phyloP scores from a whole-genome alignment of 2,797 vertebrate species.

The Poecilia picta region DNA sequence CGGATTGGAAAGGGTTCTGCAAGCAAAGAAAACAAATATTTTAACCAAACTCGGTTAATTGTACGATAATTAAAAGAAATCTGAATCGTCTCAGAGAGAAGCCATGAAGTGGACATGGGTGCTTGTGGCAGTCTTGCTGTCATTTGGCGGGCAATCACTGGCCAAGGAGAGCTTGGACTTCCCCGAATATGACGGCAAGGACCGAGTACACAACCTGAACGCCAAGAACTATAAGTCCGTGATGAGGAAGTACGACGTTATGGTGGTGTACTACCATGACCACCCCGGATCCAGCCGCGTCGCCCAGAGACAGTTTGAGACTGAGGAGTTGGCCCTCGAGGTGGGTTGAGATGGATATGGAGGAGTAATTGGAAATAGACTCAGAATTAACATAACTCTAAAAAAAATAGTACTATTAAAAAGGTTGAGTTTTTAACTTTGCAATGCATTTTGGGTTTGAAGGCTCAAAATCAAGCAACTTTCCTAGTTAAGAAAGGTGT shows the following conservation, averaged over 20 bases:
- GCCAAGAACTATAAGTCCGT: constrained; percentile 88
- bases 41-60: constrained; percentile 11
- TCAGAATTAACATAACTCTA: not conserved
- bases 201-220: constrained; percentile 87
- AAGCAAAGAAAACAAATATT: constrained; percentile 39
- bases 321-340: constrained; percentile 91
- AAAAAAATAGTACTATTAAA: not conserved
- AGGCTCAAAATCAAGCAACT: not conserved
- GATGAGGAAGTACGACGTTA: constrained; percentile 89
- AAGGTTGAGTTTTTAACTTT: constrained; percentile 8
- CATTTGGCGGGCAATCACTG: constrained; percentile 65
- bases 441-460: not conserved
- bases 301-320: constrained; percentile 87
- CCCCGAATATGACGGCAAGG: constrained; percentile 88
- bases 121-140: constrained; percentile 80
- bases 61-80: constrained; percentile 47
- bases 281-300: constrained; percentile 85
- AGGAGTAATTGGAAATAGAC: constrained; percentile 2
- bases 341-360: constrained; percentile 73
- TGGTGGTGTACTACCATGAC: constrained; percentile 91
- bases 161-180: constrained; percentile 83
- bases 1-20: constrained; percentile 76
- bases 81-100: constrained; percentile 51
- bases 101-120: constrained; percentile 84
- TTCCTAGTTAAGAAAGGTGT: not conserved